Base-by-base conservation (phyloP, 2,888 invertebrate genomes). In the Netelia melanura region DNA sequence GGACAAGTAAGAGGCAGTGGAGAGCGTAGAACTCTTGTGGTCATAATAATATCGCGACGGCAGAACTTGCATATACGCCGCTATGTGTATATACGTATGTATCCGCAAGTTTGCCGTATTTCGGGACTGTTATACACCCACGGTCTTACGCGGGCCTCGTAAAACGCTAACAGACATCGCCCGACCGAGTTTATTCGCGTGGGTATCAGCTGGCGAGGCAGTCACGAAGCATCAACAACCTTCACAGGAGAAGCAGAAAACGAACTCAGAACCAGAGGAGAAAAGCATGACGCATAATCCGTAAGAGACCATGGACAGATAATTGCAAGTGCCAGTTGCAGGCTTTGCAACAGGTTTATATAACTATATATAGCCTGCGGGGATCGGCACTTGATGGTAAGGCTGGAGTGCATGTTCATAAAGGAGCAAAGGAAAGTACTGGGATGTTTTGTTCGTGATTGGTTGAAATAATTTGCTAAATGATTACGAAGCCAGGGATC, bases 321-420 rank as follows among this genome's bases (percentile, higher is more conserved):
- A 44, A 77, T 81, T 75, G 78, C 54, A 74, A 74, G 62, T 78
- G 84, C 78, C 81, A 84, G 81, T 64, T 70, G 81, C 84, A 84
- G 68, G 43, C 78, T 23, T 70, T 75, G 43, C 48, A 14, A 48
- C 48, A 48, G 48, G 48, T 14, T 5, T 14, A 48, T 48, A 48
- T 48, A 48, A 14, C 10, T 48, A 48, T 48, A 48, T 48, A 48
- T 48, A 48, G 2, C 54, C 62, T 25, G 64, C 71, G n/a, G 43
- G 72, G 72, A 81, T 74, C 72, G 76, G 54, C 54, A 62, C 72
- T 65, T 84, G 68, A 81, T 74, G 62, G 72, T 62, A 68, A 84
- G 67, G 14, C 17, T 61, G 38, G 44, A 74, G 71, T 48, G 48
- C 48, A 2, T 9, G 48, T 2, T 48, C 10, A 48, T 2, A 48